phyloP scores from a whole-genome alignment of 2,888 invertebrate genomes.

The Sinhomidia bicolor region DNA sequence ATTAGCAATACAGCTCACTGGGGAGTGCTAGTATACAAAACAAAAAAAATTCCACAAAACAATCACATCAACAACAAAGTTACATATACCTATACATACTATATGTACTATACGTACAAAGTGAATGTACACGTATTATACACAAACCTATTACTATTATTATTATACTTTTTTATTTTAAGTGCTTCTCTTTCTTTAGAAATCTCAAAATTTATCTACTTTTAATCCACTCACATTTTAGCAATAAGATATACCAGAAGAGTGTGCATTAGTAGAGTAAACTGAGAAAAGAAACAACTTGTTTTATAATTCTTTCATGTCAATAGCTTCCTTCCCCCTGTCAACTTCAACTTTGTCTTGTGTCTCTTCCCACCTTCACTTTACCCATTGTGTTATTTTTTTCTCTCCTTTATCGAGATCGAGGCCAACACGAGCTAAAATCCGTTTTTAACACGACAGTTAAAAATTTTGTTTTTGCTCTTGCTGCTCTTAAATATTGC shows the following conservation, averaged over 20 bases:
- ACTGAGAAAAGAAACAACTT: constrained; percentile 47
- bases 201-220: constrained; percentile 54
- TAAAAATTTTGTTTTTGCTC: constrained; percentile 51
- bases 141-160: too few relatives aligned
- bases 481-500: constrained; percentile 34
- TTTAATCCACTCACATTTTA: constrained; percentile 58
- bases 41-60: constrained; percentile 35
- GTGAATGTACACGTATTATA: too few relatives aligned
- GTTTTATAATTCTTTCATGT: constrained; percentile 57
- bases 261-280: constrained; percentile 21
- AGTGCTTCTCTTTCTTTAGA: background rate
- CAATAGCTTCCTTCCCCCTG: constrained; percentile 57
- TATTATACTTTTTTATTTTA: too few relatives aligned
- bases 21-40: constrained; percentile 35
- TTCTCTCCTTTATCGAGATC: constrained; percentile 31
- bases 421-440: constrained; percentile 54
- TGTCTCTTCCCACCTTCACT: constrained; percentile 42
- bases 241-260: background rate
- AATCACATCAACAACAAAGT: too few relatives aligned
- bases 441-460: constrained; percentile 44
- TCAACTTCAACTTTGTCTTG: constrained; percentile 60
- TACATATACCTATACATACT: too few relatives aligned
- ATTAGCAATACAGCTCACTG: constrained; percentile 19
- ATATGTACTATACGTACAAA: too few relatives aligned
- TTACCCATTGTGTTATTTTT: constrained; percentile 20